Evolutionary conservation across 2,888 invertebrate species (phyloP).

Genomic region (Leucoma salicis): DNA sequence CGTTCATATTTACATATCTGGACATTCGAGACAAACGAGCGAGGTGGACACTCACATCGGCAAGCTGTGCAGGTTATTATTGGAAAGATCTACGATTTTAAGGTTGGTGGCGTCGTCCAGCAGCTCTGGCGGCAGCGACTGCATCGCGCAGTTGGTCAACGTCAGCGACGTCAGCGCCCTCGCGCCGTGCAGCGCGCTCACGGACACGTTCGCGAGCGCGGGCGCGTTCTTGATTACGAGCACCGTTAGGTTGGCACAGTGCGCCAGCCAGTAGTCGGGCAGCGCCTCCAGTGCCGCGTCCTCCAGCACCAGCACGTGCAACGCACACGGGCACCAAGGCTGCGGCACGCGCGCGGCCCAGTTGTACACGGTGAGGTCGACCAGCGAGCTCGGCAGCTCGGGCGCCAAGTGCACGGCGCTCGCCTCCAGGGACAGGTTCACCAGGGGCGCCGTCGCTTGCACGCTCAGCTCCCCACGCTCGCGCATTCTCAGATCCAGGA

Average conservation of each 20-base stretch:
- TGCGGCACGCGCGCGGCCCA: conserved; percentile 18
- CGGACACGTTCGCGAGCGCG: conserved; percentile 1
- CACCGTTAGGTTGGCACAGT: conserved; percentile 14
- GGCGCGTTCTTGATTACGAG: conserved; percentile 3
- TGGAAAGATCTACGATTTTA: conserved; percentile 25
- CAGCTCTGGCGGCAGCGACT: conserved; percentile 24
- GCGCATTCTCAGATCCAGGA: conserved; percentile 9
- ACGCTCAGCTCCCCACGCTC: conserved; percentile 6
- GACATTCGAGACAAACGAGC: no score
- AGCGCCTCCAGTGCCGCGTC: conserved; percentile 3
- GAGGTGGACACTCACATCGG: conserved; percentile 29
- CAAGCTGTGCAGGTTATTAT: conserved; percentile 31
- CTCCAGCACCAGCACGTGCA: background rate
- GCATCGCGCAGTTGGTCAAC: conserved; percentile 12
- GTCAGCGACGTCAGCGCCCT: conserved; percentile 5
- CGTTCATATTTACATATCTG: no score
- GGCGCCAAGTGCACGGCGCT: conserved; percentile 9
- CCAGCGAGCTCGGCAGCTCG: conserved; percentile 16
- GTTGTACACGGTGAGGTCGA: conserved; percentile 10
- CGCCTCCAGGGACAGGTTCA: conserved; percentile 6
- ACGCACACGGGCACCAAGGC: conserved; percentile 21
- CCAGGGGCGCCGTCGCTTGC: conserved; percentile 8
- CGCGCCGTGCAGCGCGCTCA: conserved; percentile 7
- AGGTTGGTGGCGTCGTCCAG: conserved; percentile 26
- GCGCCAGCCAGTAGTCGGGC: conserved; percentile 18